Percentiles rank a stretch among this genome's conserved stretches.
Evolutionary conservation across 2,113 vertebrate genomes (phyloP).

Genomic region (Arizona elegans): DNA sequence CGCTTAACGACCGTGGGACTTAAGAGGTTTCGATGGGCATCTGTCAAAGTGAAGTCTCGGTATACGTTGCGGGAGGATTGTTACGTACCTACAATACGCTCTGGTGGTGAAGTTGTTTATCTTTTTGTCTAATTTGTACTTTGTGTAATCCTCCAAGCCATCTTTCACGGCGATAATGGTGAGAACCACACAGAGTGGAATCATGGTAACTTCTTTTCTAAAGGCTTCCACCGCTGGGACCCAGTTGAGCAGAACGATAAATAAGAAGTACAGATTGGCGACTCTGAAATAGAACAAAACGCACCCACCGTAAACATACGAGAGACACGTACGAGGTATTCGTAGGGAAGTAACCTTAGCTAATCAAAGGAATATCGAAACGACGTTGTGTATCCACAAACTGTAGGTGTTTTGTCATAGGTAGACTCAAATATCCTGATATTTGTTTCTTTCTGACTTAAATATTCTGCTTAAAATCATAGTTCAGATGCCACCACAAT

Average conservation of each 20-base stretch:
- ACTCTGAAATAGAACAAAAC: slow-evolving; percentile 70
- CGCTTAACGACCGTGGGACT: too few species aligned
- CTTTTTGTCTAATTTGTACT: slow-evolving; percentile 86
- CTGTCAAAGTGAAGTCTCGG: neutral
- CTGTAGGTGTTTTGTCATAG: neutral
- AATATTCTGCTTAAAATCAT: neutral
- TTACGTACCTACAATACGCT: slow-evolving; percentile 84
- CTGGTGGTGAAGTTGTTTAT: slow-evolving; percentile 85
- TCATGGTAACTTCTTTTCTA: slow-evolving; percentile 96
- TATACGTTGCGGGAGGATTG: fast-evolving
- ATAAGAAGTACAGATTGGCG: slow-evolving; percentile 96
- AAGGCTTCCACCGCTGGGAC: slow-evolving; percentile 96
- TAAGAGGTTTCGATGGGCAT: neutral
- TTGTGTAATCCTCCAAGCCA: slow-evolving; percentile 90
- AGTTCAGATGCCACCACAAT: neutral
- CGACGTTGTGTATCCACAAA: neutral
- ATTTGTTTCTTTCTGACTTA: neutral
- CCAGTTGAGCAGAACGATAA: slow-evolving; percentile 92
- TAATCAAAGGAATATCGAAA: too few species aligned
- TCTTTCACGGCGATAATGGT: slow-evolving; percentile 90
- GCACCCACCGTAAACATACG: neutral
- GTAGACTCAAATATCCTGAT: neutral
- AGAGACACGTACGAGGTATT: neutral
- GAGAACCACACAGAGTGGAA: slow-evolving; percentile 88
- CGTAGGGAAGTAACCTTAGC: neutral